Percentiles rank a stretch among this genome's conserved stretches.
Evolutionary conservation across 2,888 invertebrate species (phyloP).

Genomic region (Sclerodermus sp.): DNA sequence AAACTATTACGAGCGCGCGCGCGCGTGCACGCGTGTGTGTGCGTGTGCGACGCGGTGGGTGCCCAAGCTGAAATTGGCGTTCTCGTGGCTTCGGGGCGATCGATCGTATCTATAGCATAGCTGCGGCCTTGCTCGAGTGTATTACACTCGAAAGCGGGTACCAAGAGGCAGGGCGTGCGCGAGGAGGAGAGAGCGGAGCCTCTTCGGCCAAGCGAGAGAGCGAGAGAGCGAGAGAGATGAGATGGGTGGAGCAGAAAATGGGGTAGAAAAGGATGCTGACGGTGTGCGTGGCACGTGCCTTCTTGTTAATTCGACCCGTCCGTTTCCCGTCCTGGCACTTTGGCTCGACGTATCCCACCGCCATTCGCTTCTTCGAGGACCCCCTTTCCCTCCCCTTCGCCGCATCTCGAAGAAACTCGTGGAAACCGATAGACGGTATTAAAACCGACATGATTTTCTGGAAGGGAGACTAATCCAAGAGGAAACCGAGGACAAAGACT

Average conservation of each 20-base stretch:
- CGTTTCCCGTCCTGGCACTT: too few relatives aligned
- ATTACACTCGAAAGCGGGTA: conserved; percentile 25
- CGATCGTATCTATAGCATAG: conserved; percentile 34
- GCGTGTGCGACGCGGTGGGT: conserved; percentile 10
- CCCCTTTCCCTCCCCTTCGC: too few relatives aligned
- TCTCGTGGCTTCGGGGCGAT: conserved; percentile 27
- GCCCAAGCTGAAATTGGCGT: conserved; percentile 28
- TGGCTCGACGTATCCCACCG: too few relatives aligned
- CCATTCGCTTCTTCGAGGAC: too few relatives aligned
- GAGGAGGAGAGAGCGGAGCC: conserved; percentile 14
- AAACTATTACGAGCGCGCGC: conserved; percentile 25
- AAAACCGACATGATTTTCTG: too few relatives aligned
- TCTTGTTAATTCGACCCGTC: too few relatives aligned
- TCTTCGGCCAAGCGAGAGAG: conserved; percentile 24
- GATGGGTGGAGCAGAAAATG: conserved; percentile 9
- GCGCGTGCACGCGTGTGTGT: too few relatives aligned
- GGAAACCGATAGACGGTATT: too few relatives aligned
- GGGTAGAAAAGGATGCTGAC: neutral
- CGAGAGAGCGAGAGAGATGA: conserved; percentile 21
- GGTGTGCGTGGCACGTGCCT: neutral
- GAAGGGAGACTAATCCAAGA: too few relatives aligned
- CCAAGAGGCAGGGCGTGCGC: conserved; percentile 20
- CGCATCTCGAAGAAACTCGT: too few relatives aligned
- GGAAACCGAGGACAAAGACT: too few relatives aligned
- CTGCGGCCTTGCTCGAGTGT: conserved; percentile 34